A percentile compares a stretch with the other conserved stretches of the same genome.
Conservation (phyloP, 2,888 invertebrate genomes). For the Eupithecia subumbrata region DNA sequence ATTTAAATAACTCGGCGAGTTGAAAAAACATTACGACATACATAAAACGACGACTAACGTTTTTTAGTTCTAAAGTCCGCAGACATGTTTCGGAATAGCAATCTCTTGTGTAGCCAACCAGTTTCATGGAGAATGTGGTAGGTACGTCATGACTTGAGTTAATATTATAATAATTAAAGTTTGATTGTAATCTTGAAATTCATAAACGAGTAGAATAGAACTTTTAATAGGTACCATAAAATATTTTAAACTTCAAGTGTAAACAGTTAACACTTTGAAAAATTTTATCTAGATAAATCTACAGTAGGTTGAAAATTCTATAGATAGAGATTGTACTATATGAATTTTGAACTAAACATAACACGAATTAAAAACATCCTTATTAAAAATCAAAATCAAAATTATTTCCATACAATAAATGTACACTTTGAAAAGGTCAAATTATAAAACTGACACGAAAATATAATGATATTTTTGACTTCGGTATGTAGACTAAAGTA, state of each 20-base stretch:
- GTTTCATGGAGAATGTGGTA: constrained; percentile 47
- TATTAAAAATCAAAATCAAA: no score
- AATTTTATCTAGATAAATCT: not conserved
- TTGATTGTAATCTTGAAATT: not conserved
- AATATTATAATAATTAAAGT: not conserved
- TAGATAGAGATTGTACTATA: not conserved
- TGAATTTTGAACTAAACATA: not conserved
- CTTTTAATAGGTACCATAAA: not conserved
- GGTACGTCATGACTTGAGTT: constrained; percentile 40
- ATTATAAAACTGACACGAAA: no score
- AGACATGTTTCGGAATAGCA: constrained; percentile 62
- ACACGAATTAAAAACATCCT: not conserved
- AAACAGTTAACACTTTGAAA: not conserved
- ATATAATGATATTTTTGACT: no score
- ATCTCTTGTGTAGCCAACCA: constrained; percentile 59
- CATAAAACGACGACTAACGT: not conserved
- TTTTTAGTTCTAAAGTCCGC: constrained; percentile 41
- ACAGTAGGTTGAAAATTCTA: not conserved
- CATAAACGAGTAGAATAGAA: not conserved
- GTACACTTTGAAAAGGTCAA: no score
- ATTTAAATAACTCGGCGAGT: not conserved
- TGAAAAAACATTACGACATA: not conserved
- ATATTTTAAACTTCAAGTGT: not conserved
- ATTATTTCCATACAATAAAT: no score
- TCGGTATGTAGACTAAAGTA: no score